Evolutionary conservation across 2,113 vertebrate genomes (phyloP), one percentile per base, ranked within the genome.

Genomic region (Bubo scandiacus): DNA sequence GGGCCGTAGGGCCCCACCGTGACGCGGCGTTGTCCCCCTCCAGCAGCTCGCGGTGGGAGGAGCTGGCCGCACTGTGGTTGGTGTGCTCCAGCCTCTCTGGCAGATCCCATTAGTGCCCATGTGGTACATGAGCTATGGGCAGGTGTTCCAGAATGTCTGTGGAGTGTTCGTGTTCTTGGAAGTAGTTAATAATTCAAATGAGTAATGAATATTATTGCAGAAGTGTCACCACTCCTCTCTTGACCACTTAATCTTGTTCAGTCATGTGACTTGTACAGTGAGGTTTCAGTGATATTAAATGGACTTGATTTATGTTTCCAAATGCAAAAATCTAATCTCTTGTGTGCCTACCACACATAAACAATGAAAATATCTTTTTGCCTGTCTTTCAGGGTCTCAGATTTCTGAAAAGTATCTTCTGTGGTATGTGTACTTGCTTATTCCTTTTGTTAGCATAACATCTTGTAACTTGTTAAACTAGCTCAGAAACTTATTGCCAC

Each of bases 1-100:
- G 11, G 43, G 43, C 29, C 15, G 12, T 5, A 59, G 47, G 29
- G 6, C 27, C 14, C 22, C 19, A 2, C 2, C 0, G 2, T 15
- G 13, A 18, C 3, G 22, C 1, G 1, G 9, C 8, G 1, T 68
- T 86, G 17, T 22, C 34, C 9, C 82, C 58, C 42, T 14, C 13
- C 21, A 16, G 57, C 42, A 62, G 75, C 80, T 71, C 0, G 0
- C 38, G 51, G 22, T 38, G 38, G 72, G 8, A 63, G 42, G 25
- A 73, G 45, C 40, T 40, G 38, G 7, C 55, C 43, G 34, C 25
- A 8, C 51, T 54, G 11, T 42, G 51, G 27, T n/a, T 3, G 9
- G 6, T 8, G 40, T 38, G 78, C 15, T 32, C 32, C 15, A 14
- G 34, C 27, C 5, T 26, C 36, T 51, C 51, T 45, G 18, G n/a